Evolutionary conservation across 2,113 vertebrate species (phyloP), one percentile per base, ranked within the genome.

Genomic region (Puffinus mauretanicus): DNA sequence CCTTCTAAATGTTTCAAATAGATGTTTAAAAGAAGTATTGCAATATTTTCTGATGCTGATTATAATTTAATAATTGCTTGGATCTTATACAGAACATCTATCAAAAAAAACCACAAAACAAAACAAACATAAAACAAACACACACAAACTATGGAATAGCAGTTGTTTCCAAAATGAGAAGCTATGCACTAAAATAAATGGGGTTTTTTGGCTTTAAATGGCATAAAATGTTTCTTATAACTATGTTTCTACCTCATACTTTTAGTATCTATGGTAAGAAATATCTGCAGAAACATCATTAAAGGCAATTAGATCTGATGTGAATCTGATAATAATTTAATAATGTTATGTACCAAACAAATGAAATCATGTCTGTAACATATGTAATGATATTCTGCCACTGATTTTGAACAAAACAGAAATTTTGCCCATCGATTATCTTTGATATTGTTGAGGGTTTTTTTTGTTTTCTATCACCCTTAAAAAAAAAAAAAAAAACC

Each of bases 161-260:
- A 64, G 14, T 24, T 82, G 17, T 57, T 64, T 58, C 29, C 30
- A 58, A 54, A 64, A 34, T 58, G 30, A 79, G 26, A 90, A 52
- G 1, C 14, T 82, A 22, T 5, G 14, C 16, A 36, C 11, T 47
- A 65, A 66, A 88, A 25, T 49, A 38, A 38, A n/a, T 4, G 12
- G 3, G 3, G 1, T 0, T 2, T 30, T 52, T 27, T 8, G 6
- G 6, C 8, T 49, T 81, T 19, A 44, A 67, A 21, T 14, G 10
- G 1, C 29, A 40, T 47, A 12, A 49, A 61, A 49, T 32, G 0
- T 70, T 79, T 79, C 15, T 79, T 57, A 15, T 6, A 47, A 54
- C 6, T 64, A 17, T 75, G 89, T 69, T 79, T 86, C 44, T 78
- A n/a, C 24, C 19, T 82, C 13, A 20, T 52, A 49, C 24, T 49